These are phyloP conservation scores for Puntigrus tetrazona DNA, from an alignment of 2,113 vertebrate genomes.

Conservation along the genomic window DNA sequence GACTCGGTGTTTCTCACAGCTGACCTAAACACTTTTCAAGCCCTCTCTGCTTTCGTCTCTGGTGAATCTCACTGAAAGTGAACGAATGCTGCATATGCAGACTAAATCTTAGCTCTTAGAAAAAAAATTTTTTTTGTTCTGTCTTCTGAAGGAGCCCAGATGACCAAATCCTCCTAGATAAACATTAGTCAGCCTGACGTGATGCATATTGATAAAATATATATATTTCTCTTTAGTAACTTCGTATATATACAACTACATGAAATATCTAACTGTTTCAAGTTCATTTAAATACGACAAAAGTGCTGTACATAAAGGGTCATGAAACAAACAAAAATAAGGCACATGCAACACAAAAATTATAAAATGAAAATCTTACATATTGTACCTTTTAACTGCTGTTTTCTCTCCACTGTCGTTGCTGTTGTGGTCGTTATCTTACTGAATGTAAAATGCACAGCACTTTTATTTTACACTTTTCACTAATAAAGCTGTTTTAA, in stretches of 20 bases:
- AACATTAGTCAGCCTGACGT: not conserved
- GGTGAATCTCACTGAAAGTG: not conserved
- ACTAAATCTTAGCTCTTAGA: not conserved
- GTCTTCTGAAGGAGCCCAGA: not conserved
- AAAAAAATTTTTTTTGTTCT: not conserved
- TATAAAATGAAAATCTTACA: too few species aligned
- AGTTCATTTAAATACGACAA: too few species aligned
- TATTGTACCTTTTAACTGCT: not conserved
- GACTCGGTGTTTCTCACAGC: conserved; percentile 32
- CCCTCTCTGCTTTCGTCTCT: not conserved
- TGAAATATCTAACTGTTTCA: too few species aligned
- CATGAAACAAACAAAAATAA: too few species aligned
- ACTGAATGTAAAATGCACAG: not conserved
- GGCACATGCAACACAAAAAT: too few species aligned
- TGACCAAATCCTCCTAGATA: not conserved
- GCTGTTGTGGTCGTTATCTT: not conserved
- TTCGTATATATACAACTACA: too few species aligned
- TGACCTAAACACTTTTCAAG: conserved; percentile 20
- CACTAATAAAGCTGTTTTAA: not conserved
- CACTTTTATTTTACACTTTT: not conserved
- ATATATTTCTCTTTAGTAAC: too few species aligned
- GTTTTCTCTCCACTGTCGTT: not conserved
- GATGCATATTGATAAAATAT: not conserved
- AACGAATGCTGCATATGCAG: conserved; percentile 5
- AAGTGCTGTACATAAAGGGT: too few species aligned